A percentile compares a stretch with the other conserved stretches of the same genome.
Conservation (phyloP, 2,888 invertebrate genomes). For the Pogonocherus hispidulus region DNA sequence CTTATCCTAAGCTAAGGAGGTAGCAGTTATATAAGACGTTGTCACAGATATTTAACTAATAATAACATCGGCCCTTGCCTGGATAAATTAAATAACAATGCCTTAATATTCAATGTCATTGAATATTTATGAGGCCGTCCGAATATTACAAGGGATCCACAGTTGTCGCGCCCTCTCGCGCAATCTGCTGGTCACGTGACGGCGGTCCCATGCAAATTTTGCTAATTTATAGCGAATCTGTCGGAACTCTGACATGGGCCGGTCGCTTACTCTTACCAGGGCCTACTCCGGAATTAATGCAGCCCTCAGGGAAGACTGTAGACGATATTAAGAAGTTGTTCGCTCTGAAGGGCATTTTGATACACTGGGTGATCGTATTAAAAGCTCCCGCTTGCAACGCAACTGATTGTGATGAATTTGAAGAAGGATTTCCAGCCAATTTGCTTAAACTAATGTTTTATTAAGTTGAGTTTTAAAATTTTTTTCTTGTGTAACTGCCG, state of each 20-base stretch:
- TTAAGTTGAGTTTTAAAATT: too few relatives aligned
- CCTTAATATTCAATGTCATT: conserved; percentile 33
- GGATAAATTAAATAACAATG: conserved; percentile 30
- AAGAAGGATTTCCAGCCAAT: too few relatives aligned
- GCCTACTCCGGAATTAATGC: conserved; percentile 25
- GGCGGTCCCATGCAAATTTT: conserved; percentile 63
- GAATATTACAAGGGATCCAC: conserved; percentile 31
- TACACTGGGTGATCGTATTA: too few relatives aligned
- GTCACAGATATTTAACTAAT: neutral
- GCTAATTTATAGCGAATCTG: conserved; percentile 62
- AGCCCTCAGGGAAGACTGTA: neutral
- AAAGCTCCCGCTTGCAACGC: too few relatives aligned
- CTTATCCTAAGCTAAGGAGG: too few relatives aligned
- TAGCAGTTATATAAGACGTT: too few relatives aligned
- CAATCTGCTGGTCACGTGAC: conserved; percentile 48
- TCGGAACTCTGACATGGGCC: conserved; percentile 48
- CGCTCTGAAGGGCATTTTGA: neutral
- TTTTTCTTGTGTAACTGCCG: too few relatives aligned
- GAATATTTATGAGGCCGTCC: conserved; percentile 34
- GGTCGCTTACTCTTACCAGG: conserved; percentile 8
- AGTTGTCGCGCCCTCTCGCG: conserved; percentile 35
- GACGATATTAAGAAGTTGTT: neutral
- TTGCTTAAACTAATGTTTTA: too few relatives aligned
- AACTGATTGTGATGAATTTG: too few relatives aligned
- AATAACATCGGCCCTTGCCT: neutral